Evolutionary conservation across 2,888 invertebrate species (phyloP).

Genomic region (Phaonia tiefii): DNA sequence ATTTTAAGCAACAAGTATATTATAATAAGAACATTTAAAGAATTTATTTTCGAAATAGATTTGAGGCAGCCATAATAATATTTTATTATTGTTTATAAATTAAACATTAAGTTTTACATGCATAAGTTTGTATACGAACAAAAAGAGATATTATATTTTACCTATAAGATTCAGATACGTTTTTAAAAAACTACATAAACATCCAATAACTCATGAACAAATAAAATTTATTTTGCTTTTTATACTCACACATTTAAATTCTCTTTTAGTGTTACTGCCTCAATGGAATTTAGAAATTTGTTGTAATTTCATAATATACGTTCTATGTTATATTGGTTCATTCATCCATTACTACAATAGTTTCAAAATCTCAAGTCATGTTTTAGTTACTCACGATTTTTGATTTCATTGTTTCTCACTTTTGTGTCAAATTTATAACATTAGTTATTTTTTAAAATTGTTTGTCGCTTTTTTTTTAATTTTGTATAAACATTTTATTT

Average conservation of each 20-base stretch:
- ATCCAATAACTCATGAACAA: too few relatives aligned
- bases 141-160: slow-evolving; percentile 10
- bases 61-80: slow-evolving; percentile 56
- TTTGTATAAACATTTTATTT: slow-evolving; percentile 55
- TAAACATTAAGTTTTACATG: background rate
- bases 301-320: background rate
- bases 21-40: background rate
- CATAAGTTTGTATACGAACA: background rate
- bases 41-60: slow-evolving; percentile 23
- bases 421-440: background rate
- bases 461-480: slow-evolving; percentile 20
- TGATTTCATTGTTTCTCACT: slow-evolving; percentile 5
- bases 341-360: background rate
- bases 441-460: background rate
- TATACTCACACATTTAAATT: background rate
- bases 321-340: background rate
- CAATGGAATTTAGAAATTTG: background rate
- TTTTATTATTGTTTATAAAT: slow-evolving; percentile 37
- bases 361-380: too few relatives aligned
- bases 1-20: slow-evolving; percentile 1
- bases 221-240: too few relatives aligned
- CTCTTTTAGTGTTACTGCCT: background rate
- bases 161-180: background rate
- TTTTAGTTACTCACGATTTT: too few relatives aligned
- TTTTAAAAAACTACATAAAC: too few relatives aligned